Evolutionary conservation across 30 jellyfish, hydroid and myxozoan genomes (phyloP), one percentile per base, ranked within the genome.

Genomic region (Calvadosia cruxmelitensis): DNA sequence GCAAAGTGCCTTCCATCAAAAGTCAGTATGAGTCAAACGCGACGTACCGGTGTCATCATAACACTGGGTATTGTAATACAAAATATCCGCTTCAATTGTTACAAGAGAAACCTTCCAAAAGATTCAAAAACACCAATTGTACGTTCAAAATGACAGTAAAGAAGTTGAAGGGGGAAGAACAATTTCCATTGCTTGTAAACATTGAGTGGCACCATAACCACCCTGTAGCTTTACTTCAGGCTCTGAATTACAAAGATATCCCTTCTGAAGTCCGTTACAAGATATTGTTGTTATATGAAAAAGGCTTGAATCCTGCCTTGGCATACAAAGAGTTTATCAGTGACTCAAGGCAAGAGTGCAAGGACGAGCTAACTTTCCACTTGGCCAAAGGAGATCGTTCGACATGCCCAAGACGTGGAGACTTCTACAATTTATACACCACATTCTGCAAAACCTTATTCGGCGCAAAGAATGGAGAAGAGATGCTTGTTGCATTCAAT

Each of bases 41-140:
- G 26, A n/a, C 31, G 12, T 0, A 68, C 34, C 78, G 78, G 26
- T 68, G 78, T 42, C 75, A 68, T 5, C 73, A 32, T 53, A 68
- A 68, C 31, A 68, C 78, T 7, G 73, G 73, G 10, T 53, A 68
- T 28, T 34, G 36, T 20, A 57, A 57, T 3, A 15, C 78, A 33
- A 68, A n/a, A 73, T 23, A 68, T 36, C 73, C 29, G 10, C 23
- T 12, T n/a, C 53, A 68, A 68, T 0, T 68, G 16, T 10, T 68
- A 23, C 73, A 31, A 20, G 0, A 33, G n/a, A 68, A 36, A 20
- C 78, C 78, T 3, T 32, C 29, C 20, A 68, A 68, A 68, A 16
- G 78, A 33, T 68, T 68, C 12, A 68, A 0, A 31, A 33, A 1
- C 28, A 68, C 78, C 5, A 36, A 68, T 53, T 68, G 76, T 28